Base-by-base conservation (phyloP, 1,140 invertebrate species). In the Odontomachus brunneus region DNA sequence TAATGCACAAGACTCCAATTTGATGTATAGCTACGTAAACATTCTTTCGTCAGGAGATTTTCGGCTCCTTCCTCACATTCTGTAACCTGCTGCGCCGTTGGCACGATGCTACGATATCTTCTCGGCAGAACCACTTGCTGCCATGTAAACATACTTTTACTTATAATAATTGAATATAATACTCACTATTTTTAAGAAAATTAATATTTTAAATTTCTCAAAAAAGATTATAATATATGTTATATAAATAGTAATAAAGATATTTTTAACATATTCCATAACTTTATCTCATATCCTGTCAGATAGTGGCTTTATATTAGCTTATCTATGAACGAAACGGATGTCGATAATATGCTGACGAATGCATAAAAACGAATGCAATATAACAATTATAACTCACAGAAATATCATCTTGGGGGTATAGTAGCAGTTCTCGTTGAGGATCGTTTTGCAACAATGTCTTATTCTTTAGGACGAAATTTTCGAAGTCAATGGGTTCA, bases 381-480 rank as follows among this genome's bases (percentile, higher is more conserved):
- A 4, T 48, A 38, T 1, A 14, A 78, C 17, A 82, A 17, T 60
- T 44, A 24, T 53, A 85, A 96, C 97, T 97, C 95, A 98, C 97
- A 57, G 97, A 97, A 89, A 99, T 96, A 96, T 99, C 98, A 95
- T 99, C 98, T 67, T 96, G 94, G 24, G 98, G 98, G 95, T 98
- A 99, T 22, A 98, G 94, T 38, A 99, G 94, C 86, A 99, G 95
- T 91, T 99, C 98, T 90, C 98, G 93, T 84, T 98, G 97, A 38
- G 98, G 97, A 95, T 99, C 98, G 97, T 99, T 99, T 94, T 98
- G 96, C 85, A 99, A 94, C 57, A 98, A 94, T 60, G 97, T 98
- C 95, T 98, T 98, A 94, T 98, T 98, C 94, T 98, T 98, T 80
- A 96, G 94, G 85, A 98, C 96, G 94, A 97, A 98, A 86, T 95